Percentiles rank a stretch among this genome's conserved stretches.
Conservation (phyloP, 2,797 vertebrate genomes). For the Pipistrellus nathusii region DNA sequence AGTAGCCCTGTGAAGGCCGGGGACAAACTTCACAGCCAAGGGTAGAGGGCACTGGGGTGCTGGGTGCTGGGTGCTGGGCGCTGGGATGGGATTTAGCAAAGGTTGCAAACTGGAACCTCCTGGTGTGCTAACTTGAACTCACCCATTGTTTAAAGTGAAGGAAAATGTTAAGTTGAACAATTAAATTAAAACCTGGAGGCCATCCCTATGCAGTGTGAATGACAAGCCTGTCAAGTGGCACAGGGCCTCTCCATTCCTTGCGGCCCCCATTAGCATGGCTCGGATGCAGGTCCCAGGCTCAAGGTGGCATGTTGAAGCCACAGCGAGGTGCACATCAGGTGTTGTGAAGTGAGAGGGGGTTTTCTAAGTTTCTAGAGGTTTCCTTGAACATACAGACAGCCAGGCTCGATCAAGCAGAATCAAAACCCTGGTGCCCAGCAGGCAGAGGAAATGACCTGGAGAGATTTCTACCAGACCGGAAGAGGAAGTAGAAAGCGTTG, state of each 20-base stretch:
- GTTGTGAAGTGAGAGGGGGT: not conserved
- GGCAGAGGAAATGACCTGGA: not conserved
- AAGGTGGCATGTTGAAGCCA: not conserved
- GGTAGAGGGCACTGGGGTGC: not conserved
- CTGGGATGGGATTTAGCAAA: not conserved
- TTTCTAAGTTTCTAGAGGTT: not conserved
- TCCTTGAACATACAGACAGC: not conserved
- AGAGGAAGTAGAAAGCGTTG: not conserved
- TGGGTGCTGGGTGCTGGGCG: no score
- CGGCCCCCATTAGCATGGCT: fast-evolving
- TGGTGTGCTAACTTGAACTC: not conserved
- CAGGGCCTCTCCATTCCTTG: fast-evolving
- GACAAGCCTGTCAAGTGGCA: not conserved
- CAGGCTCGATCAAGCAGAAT: not conserved
- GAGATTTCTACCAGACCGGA: not conserved
- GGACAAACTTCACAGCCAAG: not conserved
- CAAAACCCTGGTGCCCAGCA: not conserved
- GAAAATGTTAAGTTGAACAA: not conserved
- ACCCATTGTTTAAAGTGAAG: not conserved
- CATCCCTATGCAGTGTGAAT: not conserved
- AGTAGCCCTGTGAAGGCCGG: no score
- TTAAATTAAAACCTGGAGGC: not conserved
- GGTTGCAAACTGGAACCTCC: not conserved
- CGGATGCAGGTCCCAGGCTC: no score
- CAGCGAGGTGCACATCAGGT: not conserved